Percentiles rank a stretch among this genome's conserved stretches.
Evolutionary conservation across 2,113 vertebrate genomes (phyloP).

Genomic region (Eretmochelys imbricata): DNA sequence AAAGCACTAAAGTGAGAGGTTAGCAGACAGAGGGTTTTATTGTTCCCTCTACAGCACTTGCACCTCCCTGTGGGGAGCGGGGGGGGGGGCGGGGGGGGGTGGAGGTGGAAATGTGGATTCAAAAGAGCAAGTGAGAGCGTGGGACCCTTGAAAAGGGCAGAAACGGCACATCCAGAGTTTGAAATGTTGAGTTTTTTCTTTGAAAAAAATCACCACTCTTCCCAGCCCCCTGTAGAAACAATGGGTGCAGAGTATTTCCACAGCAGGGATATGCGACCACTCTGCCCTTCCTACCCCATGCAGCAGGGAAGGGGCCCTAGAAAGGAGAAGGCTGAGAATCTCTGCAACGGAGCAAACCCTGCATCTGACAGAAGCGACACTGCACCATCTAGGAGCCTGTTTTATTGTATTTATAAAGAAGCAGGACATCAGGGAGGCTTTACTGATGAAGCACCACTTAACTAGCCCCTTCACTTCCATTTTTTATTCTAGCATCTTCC

Average conservation of each 20-base stretch:
- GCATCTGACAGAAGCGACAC: neutral
- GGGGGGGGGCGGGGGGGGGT: too few relatives aligned
- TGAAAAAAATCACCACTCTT: neutral
- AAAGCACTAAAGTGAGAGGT: neutral
- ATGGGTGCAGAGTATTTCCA: neutral
- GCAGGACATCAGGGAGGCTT: neutral
- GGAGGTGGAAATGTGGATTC: neutral
- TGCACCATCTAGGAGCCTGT: neutral
- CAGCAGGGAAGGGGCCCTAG: neutral
- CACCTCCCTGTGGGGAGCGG: neutral
- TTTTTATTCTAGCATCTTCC: neutral
- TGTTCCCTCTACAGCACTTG: neutral
- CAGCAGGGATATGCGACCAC: neutral
- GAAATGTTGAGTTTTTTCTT: neutral
- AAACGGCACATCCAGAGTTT: neutral
- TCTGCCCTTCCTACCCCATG: neutral
- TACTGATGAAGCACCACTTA: neutral
- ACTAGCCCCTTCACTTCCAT: neutral
- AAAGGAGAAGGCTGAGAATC: neutral
- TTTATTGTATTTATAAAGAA: neutral
- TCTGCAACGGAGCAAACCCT: neutral
- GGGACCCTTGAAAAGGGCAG: neutral
- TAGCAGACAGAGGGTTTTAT: neutral
- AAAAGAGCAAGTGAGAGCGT: neutral
- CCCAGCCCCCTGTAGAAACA: neutral